These are phyloP conservation scores for Crotalus viridis DNA, from an alignment of 2,113 vertebrate genomes.

Conservation along the genomic window DNA sequence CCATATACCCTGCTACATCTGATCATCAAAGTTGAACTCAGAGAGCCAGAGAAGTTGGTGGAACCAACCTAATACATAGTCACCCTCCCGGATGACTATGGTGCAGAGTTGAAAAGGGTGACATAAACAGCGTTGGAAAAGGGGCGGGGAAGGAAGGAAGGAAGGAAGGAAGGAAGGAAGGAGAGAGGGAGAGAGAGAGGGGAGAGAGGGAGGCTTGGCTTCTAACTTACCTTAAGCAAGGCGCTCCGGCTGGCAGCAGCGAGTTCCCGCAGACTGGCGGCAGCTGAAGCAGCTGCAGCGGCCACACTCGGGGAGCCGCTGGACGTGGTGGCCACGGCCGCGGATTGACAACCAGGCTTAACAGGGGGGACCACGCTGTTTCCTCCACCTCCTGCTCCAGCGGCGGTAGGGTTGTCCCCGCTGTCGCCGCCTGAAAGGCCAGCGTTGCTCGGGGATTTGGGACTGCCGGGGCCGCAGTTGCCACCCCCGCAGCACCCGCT, in stretches of 20 bases:
- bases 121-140: not conserved
- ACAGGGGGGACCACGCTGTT: not conserved
- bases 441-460: constrained; percentile 22
- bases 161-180: not conserved
- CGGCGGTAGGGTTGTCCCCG: constrained; percentile 30
- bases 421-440: not conserved
- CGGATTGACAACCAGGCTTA: constrained; percentile 41
- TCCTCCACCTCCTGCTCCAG: constrained; percentile 46
- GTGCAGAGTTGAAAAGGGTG: not conserved
- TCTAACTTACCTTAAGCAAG: constrained; percentile 75
- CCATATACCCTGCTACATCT: not conserved
- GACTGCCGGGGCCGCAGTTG: constrained; percentile 37
- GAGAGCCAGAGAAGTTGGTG: not conserved
- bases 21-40: not conserved
- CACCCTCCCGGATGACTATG: not conserved
- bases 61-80: not conserved
- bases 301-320: constrained; percentile 24
- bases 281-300: constrained; percentile 71
- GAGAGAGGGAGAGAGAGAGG: too few relatives aligned
- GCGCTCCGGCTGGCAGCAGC: constrained; percentile 78
- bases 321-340: constrained; percentile 62
- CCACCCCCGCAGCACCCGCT: not conserved
- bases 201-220: too few relatives aligned
- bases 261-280: constrained; percentile 77
- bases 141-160: not conserved